Evolutionary conservation across 2,888 invertebrate genomes (phyloP), one percentile per base, ranked within the genome.

Genomic region (Pseudolycoriella hygida): DNA sequence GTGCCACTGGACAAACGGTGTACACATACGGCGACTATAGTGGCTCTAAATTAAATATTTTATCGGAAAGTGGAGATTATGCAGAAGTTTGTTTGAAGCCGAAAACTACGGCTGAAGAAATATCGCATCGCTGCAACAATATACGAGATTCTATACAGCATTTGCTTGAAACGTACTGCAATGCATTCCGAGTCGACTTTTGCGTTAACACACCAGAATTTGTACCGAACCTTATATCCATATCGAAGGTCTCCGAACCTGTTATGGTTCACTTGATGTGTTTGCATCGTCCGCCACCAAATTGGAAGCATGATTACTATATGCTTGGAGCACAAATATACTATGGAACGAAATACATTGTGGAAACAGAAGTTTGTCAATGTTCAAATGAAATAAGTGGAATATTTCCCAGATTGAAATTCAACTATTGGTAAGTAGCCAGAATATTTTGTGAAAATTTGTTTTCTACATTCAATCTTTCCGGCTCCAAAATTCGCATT

Each of bases 281-380:
- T 25, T 69, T 90, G 2, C 87, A 89, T 62, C 73, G 87, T 47
- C 69, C 87, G 14, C 77, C 80, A 4, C 69, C 70, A 1, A 73
- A 77, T 46, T 89, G 89, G 88, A 76, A 73, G 50, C 84, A 83
- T 61, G 85, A 88, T 54, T 84, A 87, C 57, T 94, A 86, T 58
- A 72, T 82, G 50, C 74, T 93, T 47, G 80, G 82, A 45, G 85
- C 84, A 17, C 88, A 90, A 61, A 74, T 94, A 49, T 89, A 80
- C 62, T 84, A 94, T 63, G 94, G 93, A 8, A 88, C 88, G 0
- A 70, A 84, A 25, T 79, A 83, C 20, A 54, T 76, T 20, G 77
- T 81, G 0, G 69, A 76, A 47, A 78, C 81, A 4, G 73, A 82
- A 18, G 73, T 81, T 8, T 80, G 84, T 2, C 75, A 77, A 48